Evolutionary conservation across 2,797 vertebrate genomes (phyloP).

Genomic region (Euphonia xanthogaster): DNA sequence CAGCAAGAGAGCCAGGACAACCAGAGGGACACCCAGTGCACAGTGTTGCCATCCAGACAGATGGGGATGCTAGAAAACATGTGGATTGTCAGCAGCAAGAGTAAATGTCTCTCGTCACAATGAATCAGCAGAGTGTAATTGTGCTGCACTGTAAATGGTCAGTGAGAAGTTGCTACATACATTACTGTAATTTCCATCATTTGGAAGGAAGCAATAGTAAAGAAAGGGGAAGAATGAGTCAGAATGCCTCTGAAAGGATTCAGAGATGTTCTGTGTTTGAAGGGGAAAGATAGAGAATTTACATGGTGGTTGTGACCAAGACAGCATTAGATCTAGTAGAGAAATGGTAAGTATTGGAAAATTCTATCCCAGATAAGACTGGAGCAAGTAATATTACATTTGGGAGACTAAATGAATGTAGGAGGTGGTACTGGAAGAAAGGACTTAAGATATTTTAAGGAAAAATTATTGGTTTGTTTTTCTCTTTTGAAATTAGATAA

Average conservation of each 20-base stretch:
- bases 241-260: not conserved
- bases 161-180: not conserved
- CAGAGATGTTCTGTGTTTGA: rapidly evolving
- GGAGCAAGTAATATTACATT: not conserved
- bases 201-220: not conserved
- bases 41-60: not conserved
- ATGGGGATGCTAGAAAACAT: not conserved
- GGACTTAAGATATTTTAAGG: not conserved
- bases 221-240: not conserved
- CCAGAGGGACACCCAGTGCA: not conserved
- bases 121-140: not conserved
- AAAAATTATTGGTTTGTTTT: not conserved
- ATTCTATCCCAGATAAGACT: not conserved
- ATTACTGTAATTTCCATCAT: not conserved
- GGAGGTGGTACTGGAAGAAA: not conserved
- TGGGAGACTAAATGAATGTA: not conserved
- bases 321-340: not conserved
- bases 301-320: not conserved
- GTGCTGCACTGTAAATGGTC: not conserved
- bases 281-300: not conserved
- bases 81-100: not conserved
- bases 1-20: not conserved
- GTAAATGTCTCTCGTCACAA: not conserved
- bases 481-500: not conserved
- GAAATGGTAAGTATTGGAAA: not conserved